Conservation (phyloP, 2,888 invertebrate genomes). For the Drosophila nr. medialis region DNA sequence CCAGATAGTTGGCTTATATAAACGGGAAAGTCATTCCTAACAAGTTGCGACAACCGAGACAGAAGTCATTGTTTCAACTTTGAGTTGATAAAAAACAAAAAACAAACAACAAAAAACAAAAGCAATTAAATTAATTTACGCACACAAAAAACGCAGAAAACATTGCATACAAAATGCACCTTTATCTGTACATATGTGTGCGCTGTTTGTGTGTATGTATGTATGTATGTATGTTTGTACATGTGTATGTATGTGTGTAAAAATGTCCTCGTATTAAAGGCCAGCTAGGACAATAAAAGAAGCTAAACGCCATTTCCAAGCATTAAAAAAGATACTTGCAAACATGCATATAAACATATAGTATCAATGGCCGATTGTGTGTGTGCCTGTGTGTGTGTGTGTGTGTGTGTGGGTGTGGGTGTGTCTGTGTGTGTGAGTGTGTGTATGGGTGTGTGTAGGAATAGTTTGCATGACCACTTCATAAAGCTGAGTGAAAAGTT, state of each 20-base stretch:
- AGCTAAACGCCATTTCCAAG: slow-evolving; percentile 46
- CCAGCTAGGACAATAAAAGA: slow-evolving; percentile 17
- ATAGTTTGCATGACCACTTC: slow-evolving; percentile 64
- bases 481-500: slow-evolving; percentile 68
- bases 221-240: background rate
- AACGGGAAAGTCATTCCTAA: background rate
- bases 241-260: background rate
- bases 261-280: background rate
- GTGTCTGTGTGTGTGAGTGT: background rate
- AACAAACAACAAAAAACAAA: background rate
- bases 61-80: background rate
- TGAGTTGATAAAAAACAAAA: background rate
- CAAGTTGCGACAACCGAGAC: background rate
- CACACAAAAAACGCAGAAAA: background rate
- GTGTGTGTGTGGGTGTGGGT: background rate
- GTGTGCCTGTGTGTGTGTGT: background rate
- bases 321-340: slow-evolving; percentile 11
- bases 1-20: background rate
- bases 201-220: background rate
- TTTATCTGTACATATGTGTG: background rate
- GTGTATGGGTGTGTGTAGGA: no score
- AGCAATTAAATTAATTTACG: background rate
- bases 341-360: background rate
- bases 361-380: slow-evolving; percentile 15
- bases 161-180: background rate